phyloP scores from a whole-genome alignment of 2,888 invertebrate genomes.

The Cacoxenus indagator region DNA sequence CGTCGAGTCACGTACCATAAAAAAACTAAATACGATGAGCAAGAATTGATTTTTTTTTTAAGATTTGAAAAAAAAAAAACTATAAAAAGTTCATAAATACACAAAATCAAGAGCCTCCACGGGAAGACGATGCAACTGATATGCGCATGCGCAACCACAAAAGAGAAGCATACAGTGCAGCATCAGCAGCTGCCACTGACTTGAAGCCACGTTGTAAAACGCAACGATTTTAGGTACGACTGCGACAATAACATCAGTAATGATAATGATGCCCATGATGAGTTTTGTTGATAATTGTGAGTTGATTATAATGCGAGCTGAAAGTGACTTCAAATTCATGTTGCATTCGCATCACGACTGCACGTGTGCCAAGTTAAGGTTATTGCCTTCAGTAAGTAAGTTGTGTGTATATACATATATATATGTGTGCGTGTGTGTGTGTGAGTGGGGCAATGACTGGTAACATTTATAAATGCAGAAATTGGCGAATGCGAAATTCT shows the following conservation, averaged over 20 bases:
- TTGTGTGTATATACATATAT: background rate
- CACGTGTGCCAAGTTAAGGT: conserved; percentile 1
- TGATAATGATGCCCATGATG: background rate
- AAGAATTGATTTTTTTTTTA: background rate
- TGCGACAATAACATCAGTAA: background rate
- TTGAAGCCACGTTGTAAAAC: background rate
- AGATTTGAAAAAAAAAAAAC: background rate
- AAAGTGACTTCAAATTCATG: conserved; percentile 12
- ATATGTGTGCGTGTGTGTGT: background rate
- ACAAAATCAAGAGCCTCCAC: too few species aligned
- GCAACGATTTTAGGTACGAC: background rate
- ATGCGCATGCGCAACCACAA: background rate
- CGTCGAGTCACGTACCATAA: background rate
- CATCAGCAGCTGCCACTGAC: background rate
- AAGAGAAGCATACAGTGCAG: background rate
- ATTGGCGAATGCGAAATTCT: background rate
- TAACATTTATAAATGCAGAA: conserved; percentile 18
- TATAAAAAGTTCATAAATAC: background rate
- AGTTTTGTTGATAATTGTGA: background rate
- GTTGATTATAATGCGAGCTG: conserved; percentile 2
- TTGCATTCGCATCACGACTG: background rate
- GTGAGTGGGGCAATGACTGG: background rate
- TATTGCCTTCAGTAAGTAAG: background rate
- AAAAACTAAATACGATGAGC: background rate
- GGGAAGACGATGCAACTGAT: too few species aligned